A percentile compares a stretch with the other conserved stretches of the same genome.
Conservation (phyloP, 2,113 vertebrate species). For the Ctenodactylus gundi region DNA sequence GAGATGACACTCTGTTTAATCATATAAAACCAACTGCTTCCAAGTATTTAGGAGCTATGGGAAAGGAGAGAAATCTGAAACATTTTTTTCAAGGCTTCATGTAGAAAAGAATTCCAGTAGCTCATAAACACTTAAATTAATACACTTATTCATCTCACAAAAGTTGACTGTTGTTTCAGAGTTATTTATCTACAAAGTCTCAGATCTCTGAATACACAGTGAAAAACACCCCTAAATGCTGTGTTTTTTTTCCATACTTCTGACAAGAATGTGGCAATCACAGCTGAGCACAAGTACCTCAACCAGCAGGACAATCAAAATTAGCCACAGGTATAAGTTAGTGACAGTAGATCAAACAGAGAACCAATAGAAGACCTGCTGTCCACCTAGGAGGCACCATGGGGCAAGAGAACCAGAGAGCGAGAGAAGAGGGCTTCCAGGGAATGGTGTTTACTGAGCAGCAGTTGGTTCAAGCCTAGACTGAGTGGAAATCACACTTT, state of each 20-base stretch:
- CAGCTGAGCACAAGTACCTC: background rate
- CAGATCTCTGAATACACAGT: conserved; percentile 27
- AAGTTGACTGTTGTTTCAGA: conserved; percentile 63
- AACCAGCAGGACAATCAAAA: conserved; percentile 47
- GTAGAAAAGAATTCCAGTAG: conserved; percentile 57
- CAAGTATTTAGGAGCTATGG: conserved; percentile 66
- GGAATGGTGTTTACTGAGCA: background rate
- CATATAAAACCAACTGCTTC: conserved; percentile 75
- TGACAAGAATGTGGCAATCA: conserved; percentile 46
- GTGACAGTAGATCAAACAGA: conserved; percentile 34
- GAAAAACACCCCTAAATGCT: conserved; percentile 28
- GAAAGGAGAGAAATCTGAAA: conserved; percentile 74
- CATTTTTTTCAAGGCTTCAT: conserved; percentile 55
- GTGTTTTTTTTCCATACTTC: background rate
- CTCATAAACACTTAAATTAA: conserved; percentile 65
- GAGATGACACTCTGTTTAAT: conserved; percentile 56
- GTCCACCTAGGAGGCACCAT: background rate
- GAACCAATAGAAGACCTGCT: background rate
- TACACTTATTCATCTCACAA: conserved; percentile 56
- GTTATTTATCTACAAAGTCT: conserved; percentile 65
- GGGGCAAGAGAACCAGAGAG: background rate
- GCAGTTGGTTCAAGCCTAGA: background rate
- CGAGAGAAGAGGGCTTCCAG: background rate
- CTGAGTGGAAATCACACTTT: background rate
- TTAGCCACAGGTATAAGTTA: conserved; percentile 31